phyloP scores from a whole-genome alignment of 2,113 vertebrate genomes.

The Urocitellus parryii region DNA sequence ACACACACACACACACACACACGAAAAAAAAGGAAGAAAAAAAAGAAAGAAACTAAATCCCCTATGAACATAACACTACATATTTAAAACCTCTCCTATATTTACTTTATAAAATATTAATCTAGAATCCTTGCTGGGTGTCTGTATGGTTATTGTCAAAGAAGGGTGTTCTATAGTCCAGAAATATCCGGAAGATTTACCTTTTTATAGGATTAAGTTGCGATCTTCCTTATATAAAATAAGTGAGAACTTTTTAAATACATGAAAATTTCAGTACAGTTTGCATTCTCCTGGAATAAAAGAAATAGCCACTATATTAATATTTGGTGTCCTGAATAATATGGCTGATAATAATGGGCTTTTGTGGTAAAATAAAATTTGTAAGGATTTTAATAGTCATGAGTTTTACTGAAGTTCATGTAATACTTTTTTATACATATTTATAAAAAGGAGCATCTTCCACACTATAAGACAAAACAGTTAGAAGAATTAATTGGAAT shows the following conservation, averaged over 20 bases:
- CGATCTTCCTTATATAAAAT: constrained; percentile 23
- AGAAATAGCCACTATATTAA: neutral
- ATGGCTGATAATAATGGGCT: no score
- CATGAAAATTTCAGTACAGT: neutral
- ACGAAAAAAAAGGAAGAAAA: neutral
- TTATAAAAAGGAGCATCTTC: constrained; percentile 47
- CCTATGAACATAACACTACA: neutral
- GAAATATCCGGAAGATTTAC: neutral
- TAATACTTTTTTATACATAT: neutral
- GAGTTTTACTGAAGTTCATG: neutral
- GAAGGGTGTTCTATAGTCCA: neutral
- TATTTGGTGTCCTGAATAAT: no score
- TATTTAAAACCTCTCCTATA: neutral
- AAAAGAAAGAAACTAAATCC: neutral
- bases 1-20: no score
- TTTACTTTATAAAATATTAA: constrained; percentile 27
- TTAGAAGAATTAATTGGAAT: constrained; percentile 48
- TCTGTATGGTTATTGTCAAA: neutral
- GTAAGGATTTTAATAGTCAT: neutral
- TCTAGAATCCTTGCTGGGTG: neutral
- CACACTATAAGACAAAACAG: constrained; percentile 48
- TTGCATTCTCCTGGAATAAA: constrained; percentile 13
- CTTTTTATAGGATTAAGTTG: constrained; percentile 27
- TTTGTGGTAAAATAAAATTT: neutral
- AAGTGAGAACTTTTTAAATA: constrained; percentile 4